Evolutionary conservation across 2,888 invertebrate species (phyloP), one percentile per base, ranked within the genome.

Genomic region (Drosophila helvetica): DNA sequence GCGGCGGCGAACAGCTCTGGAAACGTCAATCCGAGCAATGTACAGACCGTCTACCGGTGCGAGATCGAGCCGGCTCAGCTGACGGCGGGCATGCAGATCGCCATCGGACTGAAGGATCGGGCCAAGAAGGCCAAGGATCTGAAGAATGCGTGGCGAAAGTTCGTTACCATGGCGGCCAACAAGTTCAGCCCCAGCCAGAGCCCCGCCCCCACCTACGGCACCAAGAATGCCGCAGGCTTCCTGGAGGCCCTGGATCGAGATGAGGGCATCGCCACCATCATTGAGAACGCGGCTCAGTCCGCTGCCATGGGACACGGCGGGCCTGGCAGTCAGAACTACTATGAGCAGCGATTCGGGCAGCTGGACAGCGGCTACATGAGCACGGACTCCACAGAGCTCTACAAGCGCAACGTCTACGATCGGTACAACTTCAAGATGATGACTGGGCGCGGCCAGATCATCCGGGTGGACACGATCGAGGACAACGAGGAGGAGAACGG

Each of bases 361-460:
- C 94, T 96, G 89, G 97, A 97, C 90, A 96, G 96, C 1, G 97
- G 97, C 0, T 97, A 97, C 88, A 93, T 97, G 65, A 97, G 97
- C 90, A 96, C 96, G 38, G 97, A 97, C 86, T 96, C 96, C 2
- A 93, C 93, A 43, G 94, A 94, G 81, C 94, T 94, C 0, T 92
- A 93, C 68, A 93, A 93, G 17, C 93, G 93, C 86, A 93, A 90
- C 18, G 90, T 91, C 60, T 92, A 92, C 70, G 92, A 92, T 78
- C 81, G 92, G 2, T 92, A 92, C 71, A 92, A 92, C 70, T 92
- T 92, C 47, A 91, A 91, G 74, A 82, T 89, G 80, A 89, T 90
- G 79, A 74, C 86, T 0, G 89, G 89, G 0, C 82, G 89, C 0
- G 90, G 91, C 42, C 90, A 86, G 58, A 80, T 90, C 19, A 91